phyloP scores from a whole-genome alignment of 2,113 vertebrate genomes.

The Pipa parva region DNA sequence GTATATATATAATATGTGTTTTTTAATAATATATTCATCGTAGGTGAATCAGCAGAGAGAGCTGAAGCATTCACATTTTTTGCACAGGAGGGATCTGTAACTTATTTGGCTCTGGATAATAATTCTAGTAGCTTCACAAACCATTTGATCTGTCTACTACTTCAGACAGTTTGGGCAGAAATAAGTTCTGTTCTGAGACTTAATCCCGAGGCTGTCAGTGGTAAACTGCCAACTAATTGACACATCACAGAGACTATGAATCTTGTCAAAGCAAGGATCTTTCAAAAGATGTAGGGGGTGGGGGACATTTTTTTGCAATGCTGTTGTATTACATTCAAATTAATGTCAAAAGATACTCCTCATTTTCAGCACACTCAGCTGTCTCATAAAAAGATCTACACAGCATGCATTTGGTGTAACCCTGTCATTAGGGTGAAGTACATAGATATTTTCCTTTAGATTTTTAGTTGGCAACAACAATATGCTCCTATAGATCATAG shows the following conservation, averaged over 20 bases:
- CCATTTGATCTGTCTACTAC: slow-evolving; percentile 42
- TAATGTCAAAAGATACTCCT: slow-evolving; percentile 41
- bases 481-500: too few relatives aligned
- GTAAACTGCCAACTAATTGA: slow-evolving; percentile 44
- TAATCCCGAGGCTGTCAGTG: slow-evolving; percentile 44
- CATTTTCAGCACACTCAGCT: slow-evolving; percentile 35
- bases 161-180: slow-evolving; percentile 42
- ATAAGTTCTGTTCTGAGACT: slow-evolving; percentile 43
- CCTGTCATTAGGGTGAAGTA: slow-evolving; percentile 16
- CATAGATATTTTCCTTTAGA: slow-evolving; percentile 31
- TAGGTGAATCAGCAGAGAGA: background rate
- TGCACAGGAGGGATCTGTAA: slow-evolving; percentile 17
- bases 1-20: background rate
- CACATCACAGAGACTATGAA: slow-evolving; percentile 43
- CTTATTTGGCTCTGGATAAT: slow-evolving; percentile 36
- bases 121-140: slow-evolving; percentile 40
- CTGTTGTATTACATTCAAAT: slow-evolving; percentile 43
- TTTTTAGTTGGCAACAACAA: too few relatives aligned
- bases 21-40: background rate
- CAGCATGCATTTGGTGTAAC: slow-evolving; percentile 17
- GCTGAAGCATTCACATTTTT: background rate
- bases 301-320: slow-evolving; percentile 32
- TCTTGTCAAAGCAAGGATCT: slow-evolving; percentile 44
- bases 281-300: slow-evolving; percentile 37
- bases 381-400: slow-evolving; percentile 32